A percentile compares a stretch with the other conserved stretches of the same genome.
These are phyloP conservation scores for Yponomeuta sedellus DNA, from an alignment of 2,888 invertebrate species.

Conservation along the genomic window DNA sequence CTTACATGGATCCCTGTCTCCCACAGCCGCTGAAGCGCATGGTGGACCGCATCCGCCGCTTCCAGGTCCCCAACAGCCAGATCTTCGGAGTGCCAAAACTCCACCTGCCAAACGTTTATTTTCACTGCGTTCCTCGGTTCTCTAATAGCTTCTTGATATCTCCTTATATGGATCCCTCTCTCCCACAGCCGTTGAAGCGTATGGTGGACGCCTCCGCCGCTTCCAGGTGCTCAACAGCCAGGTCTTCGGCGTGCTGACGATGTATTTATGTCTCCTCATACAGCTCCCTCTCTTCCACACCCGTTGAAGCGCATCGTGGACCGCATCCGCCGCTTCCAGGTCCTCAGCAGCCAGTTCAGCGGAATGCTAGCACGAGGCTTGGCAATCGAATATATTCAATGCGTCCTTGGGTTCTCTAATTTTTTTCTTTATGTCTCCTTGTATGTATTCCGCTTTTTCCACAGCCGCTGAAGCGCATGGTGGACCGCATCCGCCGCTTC, in stretches of 20 bases:
- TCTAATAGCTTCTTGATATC: too few species aligned
- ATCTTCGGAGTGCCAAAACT: slow-evolving; percentile 97
- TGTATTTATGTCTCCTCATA: too few species aligned
- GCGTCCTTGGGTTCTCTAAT: too few species aligned
- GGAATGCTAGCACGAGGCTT: slow-evolving; percentile 96
- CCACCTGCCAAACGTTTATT: slow-evolving; percentile 86
- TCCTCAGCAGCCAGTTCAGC: slow-evolving; percentile 98
- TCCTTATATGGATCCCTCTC: too few species aligned
- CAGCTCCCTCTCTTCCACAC: slow-evolving; percentile 63
- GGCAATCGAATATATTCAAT: slow-evolving; percentile 77
- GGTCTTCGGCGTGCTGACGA: too few species aligned
- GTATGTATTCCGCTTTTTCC: too few species aligned
- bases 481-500: too few species aligned
- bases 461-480: too few species aligned
- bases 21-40: slow-evolving; percentile 92
- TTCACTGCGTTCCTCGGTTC: too few species aligned
- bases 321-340: slow-evolving; percentile 97
- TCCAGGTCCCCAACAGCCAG: slow-evolving; percentile 98
- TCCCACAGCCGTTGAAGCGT: slow-evolving; percentile 87
- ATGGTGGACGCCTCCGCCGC: slow-evolving; percentile 98
- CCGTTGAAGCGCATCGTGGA: slow-evolving; percentile 97
- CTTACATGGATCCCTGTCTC: slow-evolving; percentile 26
- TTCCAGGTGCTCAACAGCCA: slow-evolving; percentile 99
- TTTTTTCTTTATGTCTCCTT: too few species aligned
- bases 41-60: slow-evolving; percentile 97